A percentile compares a stretch with the other conserved stretches of the same genome.
phyloP scores from a whole-genome alignment of 2,113 vertebrate genomes.

The Argyrosomus japonicus region DNA sequence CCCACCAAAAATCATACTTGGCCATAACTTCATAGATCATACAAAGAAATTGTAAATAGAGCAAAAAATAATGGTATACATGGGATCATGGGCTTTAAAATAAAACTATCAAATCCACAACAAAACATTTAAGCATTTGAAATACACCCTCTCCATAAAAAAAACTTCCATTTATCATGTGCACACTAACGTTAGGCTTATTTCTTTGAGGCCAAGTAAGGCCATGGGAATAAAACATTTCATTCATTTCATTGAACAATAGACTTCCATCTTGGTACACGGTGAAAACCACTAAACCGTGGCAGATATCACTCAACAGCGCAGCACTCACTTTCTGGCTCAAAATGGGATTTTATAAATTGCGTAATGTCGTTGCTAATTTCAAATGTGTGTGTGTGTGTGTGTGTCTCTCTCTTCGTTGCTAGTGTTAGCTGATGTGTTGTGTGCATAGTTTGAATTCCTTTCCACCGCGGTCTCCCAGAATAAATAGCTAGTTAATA shows the following conservation, averaged over 20 bases:
- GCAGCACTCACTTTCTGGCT: slow-evolving; percentile 37
- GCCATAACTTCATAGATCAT: not conserved
- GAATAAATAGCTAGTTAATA: slow-evolving; percentile 65
- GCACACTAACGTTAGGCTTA: not conserved
- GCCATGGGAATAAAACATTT: slow-evolving; percentile 53
- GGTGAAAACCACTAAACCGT: slow-evolving; percentile 18
- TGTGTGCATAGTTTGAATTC: slow-evolving; percentile 80
- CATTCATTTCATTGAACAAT: slow-evolving; percentile 50
- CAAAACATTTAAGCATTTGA: not conserved
- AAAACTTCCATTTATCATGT: slow-evolving; percentile 4
- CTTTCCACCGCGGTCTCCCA: slow-evolving; percentile 62
- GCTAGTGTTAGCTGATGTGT: slow-evolving; percentile 73
- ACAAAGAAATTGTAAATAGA: no score
- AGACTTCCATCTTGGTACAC: slow-evolving; percentile 38
- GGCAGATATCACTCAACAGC: slow-evolving; percentile 21
- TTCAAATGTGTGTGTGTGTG: slow-evolving; percentile 48
- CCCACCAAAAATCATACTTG: not conserved
- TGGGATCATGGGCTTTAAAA: not conserved
- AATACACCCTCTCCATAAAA: not conserved
- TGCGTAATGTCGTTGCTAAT: slow-evolving; percentile 60
- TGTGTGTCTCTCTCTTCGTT: not conserved
- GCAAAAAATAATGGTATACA: not conserved
- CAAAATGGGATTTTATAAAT: slow-evolving; percentile 26
- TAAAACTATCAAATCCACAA: not conserved
- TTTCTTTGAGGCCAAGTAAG: slow-evolving; percentile 28